Evolutionary conservation across 2,113 vertebrate species (phyloP).

Genomic region (Triplophysa rosa): DNA sequence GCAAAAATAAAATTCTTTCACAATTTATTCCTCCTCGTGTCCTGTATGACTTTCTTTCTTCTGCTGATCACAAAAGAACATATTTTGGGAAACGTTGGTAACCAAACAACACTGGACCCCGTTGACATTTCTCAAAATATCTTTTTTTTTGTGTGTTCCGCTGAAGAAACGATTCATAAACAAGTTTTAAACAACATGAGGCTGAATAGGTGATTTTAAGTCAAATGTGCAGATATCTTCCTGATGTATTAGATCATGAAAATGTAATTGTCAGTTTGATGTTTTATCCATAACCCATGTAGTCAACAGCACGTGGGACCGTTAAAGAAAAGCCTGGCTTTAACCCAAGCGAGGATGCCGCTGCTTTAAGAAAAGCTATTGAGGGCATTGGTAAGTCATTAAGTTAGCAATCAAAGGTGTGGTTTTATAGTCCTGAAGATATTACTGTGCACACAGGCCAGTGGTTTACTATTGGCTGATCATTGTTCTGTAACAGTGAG

Average conservation of each 20-base stretch:
- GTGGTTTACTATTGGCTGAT: background rate
- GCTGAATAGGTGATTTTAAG: too few species aligned
- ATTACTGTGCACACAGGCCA: background rate
- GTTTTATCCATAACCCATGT: conserved; percentile 21
- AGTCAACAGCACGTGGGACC: conserved; percentile 78
- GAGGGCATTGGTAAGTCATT: conserved; percentile 77
- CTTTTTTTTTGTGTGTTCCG: too few species aligned
- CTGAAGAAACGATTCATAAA: too few species aligned
- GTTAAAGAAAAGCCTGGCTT: conserved; percentile 76
- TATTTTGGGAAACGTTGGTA: too few species aligned
- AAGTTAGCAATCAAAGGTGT: background rate
- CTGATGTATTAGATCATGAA: background rate
- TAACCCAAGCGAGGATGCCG: conserved; percentile 77
- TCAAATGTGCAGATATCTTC: background rate
- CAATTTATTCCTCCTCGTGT: too few species aligned
- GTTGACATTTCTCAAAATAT: too few species aligned
- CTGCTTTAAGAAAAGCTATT: conserved; percentile 77
- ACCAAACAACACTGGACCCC: too few species aligned
- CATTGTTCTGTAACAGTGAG: background rate
- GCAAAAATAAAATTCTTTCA: too few species aligned
- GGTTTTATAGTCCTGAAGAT: background rate
- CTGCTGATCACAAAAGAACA: too few species aligned
- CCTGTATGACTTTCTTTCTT: too few species aligned
- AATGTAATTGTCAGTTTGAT: background rate
- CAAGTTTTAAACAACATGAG: too few species aligned